Conservation (phyloP, 2,797 vertebrate species). For the Labeo calbasu region DNA sequence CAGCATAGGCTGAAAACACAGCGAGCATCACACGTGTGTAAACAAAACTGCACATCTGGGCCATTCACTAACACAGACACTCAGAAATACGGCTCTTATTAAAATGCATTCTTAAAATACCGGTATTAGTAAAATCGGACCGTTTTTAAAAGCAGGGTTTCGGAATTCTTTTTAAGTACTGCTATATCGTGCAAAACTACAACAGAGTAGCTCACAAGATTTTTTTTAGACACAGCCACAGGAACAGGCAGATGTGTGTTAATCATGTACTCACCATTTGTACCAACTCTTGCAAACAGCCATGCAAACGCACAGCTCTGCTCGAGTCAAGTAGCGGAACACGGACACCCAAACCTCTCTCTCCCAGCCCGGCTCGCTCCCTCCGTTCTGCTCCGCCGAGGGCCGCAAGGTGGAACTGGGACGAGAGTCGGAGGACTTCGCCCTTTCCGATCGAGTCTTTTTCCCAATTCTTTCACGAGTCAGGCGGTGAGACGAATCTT, state of each 20-base stretch:
- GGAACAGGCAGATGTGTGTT: background rate
- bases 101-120: too few species aligned
- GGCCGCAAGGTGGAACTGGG: slow-evolving; percentile 14
- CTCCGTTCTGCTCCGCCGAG: slow-evolving; percentile 67
- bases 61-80: too few species aligned
- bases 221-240: background rate
- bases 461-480: slow-evolving; percentile 46
- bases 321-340: slow-evolving; percentile 93
- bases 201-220: background rate
- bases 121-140: too few species aligned
- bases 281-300: slow-evolving; percentile 99
- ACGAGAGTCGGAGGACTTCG: slow-evolving; percentile 58
- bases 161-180: too few species aligned
- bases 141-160: too few species aligned
- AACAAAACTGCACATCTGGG: too few species aligned
- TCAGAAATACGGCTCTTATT: too few species aligned
- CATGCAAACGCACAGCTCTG: slow-evolving; percentile 97
- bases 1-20: too few species aligned
- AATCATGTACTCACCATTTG: slow-evolving; percentile 90
- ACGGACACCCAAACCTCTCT: slow-evolving; percentile 98
- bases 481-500: slow-evolving; percentile 22
- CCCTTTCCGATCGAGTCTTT: slow-evolving; percentile 73
- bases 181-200: too few species aligned
- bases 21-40: too few species aligned
- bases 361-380: slow-evolving; percentile 85